Evolutionary conservation across 2,113 vertebrate genomes (phyloP).

Genomic region (Capreolus pygargus): DNA sequence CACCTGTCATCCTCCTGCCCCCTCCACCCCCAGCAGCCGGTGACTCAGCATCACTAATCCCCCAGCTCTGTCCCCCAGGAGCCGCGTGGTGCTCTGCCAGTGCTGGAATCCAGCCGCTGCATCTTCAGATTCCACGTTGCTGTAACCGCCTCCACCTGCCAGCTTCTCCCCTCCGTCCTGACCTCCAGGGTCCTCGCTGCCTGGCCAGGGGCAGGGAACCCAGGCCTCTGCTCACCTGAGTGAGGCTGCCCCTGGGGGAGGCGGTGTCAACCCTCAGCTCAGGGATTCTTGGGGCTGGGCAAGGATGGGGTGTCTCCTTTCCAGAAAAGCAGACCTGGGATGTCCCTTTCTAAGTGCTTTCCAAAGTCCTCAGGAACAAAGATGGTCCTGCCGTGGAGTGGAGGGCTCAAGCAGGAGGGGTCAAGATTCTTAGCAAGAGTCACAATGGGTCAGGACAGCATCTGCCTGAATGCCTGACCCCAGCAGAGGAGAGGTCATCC

Average conservation of each 20-base stretch:
- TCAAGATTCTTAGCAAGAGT: neutral
- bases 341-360: neutral
- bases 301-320: neutral
- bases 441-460: fast-evolving
- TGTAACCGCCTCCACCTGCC: neutral
- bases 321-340: neutral
- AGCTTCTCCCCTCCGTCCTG: neutral
- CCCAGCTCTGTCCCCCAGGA: neutral
- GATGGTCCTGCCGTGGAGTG: fast-evolving
- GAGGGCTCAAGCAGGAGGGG: too few relatives aligned
- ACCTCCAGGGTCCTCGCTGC: neutral
- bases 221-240: neutral
- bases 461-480: neutral
- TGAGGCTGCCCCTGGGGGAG: fast-evolving
- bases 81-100: fast-evolving
- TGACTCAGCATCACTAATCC: neutral
- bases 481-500: neutral
- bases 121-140: fast-evolving
- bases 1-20: constrained; percentile 1
- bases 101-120: neutral
- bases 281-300: neutral
- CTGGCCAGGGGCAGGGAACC: neutral
- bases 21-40: neutral
- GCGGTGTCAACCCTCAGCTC: fast-evolving
- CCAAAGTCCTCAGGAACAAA: neutral